Conservation (phyloP, 2,888 invertebrate species). For the Volucella inflata region DNA sequence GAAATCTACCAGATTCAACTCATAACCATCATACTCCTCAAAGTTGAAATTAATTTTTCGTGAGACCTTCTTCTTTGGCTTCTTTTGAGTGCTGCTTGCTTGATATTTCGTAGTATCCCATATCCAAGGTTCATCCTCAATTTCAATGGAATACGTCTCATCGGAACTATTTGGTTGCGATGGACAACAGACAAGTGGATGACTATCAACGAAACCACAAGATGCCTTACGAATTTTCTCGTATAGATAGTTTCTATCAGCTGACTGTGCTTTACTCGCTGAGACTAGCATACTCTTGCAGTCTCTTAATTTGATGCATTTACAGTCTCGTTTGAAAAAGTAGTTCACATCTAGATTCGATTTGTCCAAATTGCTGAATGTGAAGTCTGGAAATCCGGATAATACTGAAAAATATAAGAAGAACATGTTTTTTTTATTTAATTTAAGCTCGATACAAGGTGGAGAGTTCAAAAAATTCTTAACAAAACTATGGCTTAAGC, state of each 20-base stretch:
- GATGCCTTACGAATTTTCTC: constrained; percentile 77
- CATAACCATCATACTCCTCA: constrained; percentile 66
- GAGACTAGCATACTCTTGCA: constrained; percentile 78
- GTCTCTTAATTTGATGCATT: constrained; percentile 80
- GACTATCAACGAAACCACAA: constrained; percentile 79
- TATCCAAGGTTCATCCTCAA: constrained; percentile 79
- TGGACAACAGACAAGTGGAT: constrained; percentile 80
- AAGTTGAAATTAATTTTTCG: constrained; percentile 57
- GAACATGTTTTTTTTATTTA: not conserved
- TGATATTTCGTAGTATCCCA: constrained; percentile 77
- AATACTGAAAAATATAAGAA: constrained; percentile 28
- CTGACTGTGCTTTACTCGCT: constrained; percentile 76
- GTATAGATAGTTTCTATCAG: constrained; percentile 77
- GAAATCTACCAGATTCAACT: constrained; percentile 79
- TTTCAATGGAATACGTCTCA: constrained; percentile 56
- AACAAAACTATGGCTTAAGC: not conserved
- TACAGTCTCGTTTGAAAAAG: constrained; percentile 76
- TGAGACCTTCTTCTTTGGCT: constrained; percentile 43
- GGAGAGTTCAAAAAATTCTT: not conserved
- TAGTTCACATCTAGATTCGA: constrained; percentile 48
- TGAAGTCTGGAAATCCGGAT: constrained; percentile 75
- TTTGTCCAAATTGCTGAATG: constrained; percentile 44
- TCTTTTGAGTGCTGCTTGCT: constrained; percentile 24
- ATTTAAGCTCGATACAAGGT: not conserved
- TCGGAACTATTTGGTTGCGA: constrained; percentile 11